These are phyloP conservation scores for Heliconius hortense DNA, from an alignment of 2,888 invertebrate genomes.

Conservation along the genomic window DNA sequence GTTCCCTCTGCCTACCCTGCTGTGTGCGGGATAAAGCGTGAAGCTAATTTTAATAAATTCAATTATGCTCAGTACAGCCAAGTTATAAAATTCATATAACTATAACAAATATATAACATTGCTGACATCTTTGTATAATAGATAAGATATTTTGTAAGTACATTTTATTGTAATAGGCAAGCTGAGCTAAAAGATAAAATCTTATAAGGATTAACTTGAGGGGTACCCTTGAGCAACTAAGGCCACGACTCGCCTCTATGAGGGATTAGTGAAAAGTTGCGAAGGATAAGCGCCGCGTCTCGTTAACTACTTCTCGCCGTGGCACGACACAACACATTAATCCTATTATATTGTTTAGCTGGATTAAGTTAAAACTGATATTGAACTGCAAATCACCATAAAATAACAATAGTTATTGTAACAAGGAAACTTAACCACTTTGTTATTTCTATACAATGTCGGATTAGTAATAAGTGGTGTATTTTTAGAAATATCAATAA, in stretches of 20 bases:
- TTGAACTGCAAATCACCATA: constrained; percentile 8
- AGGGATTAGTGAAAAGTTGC: constrained; percentile 38
- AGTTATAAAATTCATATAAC: no score
- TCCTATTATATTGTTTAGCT: constrained; percentile 38
- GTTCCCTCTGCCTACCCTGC: no score
- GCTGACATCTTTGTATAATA: neutral
- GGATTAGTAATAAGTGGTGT: neutral
- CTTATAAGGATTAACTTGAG: constrained; percentile 30
- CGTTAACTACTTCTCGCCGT: constrained; percentile 34
- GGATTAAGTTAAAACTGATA: constrained; percentile 21
- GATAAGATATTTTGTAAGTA: neutral
- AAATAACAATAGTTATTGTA: constrained; percentile 1
- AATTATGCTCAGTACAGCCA: no score
- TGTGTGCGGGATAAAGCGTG: no score
- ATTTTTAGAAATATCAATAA: neutral
- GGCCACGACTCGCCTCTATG: constrained; percentile 31
- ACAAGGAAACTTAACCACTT: neutral
- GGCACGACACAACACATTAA: constrained; percentile 30
- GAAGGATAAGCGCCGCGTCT: constrained; percentile 36
- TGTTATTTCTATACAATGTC: neutral
- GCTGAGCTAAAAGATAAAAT: constrained; percentile 22
- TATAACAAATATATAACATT: neutral
- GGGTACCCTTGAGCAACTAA: constrained; percentile 24
- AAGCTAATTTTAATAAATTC: no score
- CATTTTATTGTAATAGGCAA: constrained; percentile 14